phyloP scores from a whole-genome alignment of 2,888 invertebrate genomes.

The Ophion obscuratus region DNA sequence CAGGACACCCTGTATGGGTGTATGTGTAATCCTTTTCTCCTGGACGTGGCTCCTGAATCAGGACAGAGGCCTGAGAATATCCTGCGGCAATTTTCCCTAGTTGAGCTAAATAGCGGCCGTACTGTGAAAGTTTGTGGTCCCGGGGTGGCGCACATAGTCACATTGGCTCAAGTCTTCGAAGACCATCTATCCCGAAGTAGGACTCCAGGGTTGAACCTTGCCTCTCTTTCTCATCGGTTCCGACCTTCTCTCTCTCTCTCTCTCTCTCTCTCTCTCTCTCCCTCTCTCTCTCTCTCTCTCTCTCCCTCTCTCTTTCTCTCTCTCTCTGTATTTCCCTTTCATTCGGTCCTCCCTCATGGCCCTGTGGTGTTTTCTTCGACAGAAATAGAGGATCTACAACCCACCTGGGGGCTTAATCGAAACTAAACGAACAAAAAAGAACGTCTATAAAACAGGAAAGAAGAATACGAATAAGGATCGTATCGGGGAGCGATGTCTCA shows the following conservation, averaged over 20 bases:
- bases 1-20: too few relatives aligned
- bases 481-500: conserved; percentile 28
- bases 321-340: neutral
- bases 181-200: conserved; percentile 25
- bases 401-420: conserved; percentile 56
- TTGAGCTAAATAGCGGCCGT: conserved; percentile 71
- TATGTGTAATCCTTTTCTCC: neutral
- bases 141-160: conserved; percentile 51
- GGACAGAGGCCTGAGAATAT: conserved; percentile 24
- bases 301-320: neutral
- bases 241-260: conserved; percentile 7
- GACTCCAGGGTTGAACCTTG: conserved; percentile 15
- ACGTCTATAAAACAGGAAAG: conserved; percentile 30
- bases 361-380: conserved; percentile 64
- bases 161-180: conserved; percentile 46
- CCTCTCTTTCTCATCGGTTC: conserved; percentile 28
- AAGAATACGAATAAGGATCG: conserved; percentile 48
- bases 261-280: conserved; percentile 9
- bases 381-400: conserved; percentile 58
- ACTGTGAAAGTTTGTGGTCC: conserved; percentile 71
- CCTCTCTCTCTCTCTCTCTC: neutral
- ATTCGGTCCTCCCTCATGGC: conserved; percentile 6
- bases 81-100: conserved; percentile 67
- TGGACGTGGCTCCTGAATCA: neutral
- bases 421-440: conserved; percentile 43